A percentile compares a stretch with the other conserved stretches of the same genome.
phyloP scores from a whole-genome alignment of 2,797 vertebrate genomes.

The Sternotherus odoratus region DNA sequence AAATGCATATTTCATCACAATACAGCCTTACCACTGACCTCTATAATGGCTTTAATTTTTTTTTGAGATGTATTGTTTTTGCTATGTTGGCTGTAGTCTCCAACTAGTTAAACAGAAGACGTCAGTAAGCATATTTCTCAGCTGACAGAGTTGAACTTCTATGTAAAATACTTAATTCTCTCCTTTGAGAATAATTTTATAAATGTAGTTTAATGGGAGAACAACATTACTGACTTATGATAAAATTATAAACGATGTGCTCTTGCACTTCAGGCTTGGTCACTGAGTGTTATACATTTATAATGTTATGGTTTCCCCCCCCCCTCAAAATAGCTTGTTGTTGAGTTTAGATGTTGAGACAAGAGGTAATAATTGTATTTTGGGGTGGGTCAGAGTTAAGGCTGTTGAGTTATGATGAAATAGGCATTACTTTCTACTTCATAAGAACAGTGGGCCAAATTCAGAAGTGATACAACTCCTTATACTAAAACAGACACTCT shows the following conservation, averaged over 20 bases:
- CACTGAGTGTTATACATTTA: background rate
- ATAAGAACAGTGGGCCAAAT: background rate
- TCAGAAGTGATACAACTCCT: background rate
- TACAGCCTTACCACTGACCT: background rate
- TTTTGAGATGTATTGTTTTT: background rate
- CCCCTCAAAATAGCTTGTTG: background rate
- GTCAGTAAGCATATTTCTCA: background rate
- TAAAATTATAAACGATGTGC: background rate
- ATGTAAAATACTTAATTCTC: background rate
- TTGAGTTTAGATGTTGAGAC: background rate
- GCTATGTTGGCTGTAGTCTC: background rate
- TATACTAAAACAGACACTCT: background rate
- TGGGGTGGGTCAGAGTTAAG: background rate
- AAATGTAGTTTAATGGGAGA: background rate
- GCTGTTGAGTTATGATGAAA: background rate
- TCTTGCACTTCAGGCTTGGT: background rate
- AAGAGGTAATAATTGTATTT: background rate
- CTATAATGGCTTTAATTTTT: background rate
- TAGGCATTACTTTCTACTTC: background rate
- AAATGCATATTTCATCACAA: background rate
- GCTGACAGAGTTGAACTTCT: background rate
- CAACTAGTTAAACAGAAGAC: background rate
- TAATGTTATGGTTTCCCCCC: fast-evolving
- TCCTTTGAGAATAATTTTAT: background rate
- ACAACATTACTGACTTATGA: background rate